Percentiles rank a stretch among this genome's conserved stretches.
These are phyloP conservation scores for Leptodactylus fallax DNA, from an alignment of 2,797 vertebrate species.

Conservation along the genomic window DNA sequence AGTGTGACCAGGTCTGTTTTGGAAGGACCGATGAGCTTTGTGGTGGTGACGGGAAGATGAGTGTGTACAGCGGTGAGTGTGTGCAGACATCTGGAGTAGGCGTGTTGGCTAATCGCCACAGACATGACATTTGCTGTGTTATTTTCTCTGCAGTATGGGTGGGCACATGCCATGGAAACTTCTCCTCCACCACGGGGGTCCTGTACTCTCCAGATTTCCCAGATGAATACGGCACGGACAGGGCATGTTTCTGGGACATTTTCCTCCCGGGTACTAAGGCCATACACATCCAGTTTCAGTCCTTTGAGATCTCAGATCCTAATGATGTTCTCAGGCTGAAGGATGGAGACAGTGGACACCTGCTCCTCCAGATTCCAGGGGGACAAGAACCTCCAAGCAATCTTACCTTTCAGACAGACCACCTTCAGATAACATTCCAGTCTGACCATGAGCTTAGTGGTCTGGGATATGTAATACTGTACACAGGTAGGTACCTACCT, in stretches of 20 bases:
- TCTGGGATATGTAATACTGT: constrained; percentile 72
- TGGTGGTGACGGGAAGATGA: constrained; percentile 74
- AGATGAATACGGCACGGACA: constrained; percentile 72
- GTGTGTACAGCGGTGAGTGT: constrained; percentile 73
- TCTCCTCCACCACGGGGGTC: constrained; percentile 68
- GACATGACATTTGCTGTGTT: background rate
- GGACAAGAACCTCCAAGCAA: constrained; percentile 60
- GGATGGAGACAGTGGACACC: constrained; percentile 64
- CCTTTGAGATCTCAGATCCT: constrained; percentile 70
- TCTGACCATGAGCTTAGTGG: constrained; percentile 69
- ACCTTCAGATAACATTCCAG: constrained; percentile 69
- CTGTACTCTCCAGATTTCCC: constrained; percentile 76
- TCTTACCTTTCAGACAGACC: constrained; percentile 61
- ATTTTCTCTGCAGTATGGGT: constrained; percentile 69
- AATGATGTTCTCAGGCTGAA: constrained; percentile 71
- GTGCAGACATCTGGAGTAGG: too few relatives aligned
- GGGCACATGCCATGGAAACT: constrained; percentile 74
- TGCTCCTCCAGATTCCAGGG: constrained; percentile 69
- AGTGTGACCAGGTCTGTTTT: constrained; percentile 77
- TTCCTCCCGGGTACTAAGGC: constrained; percentile 53
- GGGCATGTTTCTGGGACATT: constrained; percentile 72
- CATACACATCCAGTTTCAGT: constrained; percentile 71
- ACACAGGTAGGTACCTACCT: constrained; percentile 66
- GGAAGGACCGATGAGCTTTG: constrained; percentile 75
- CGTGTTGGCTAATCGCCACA: background rate